Conservation (phyloP, 2,888 invertebrate species). For the Imbricaverruca yamaguchii region DNA sequence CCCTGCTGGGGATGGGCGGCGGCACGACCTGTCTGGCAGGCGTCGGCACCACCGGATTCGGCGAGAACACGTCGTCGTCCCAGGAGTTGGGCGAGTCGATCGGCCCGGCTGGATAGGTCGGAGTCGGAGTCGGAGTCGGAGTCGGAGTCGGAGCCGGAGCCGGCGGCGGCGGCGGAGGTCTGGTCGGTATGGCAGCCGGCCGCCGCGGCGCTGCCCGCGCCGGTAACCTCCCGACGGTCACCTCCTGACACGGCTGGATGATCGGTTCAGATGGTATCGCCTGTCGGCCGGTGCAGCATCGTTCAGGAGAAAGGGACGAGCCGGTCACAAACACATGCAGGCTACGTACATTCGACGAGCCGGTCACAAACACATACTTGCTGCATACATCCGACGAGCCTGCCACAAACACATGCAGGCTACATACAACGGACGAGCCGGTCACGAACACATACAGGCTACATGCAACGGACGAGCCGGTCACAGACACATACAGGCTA, state of each 20-base stretch:
- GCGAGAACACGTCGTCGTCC: not conserved
- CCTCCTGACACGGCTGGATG: not conserved
- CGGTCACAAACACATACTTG: too few species aligned
- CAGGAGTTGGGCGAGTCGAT: not conserved
- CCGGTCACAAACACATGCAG: too few species aligned
- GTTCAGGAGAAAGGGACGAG: too few species aligned
- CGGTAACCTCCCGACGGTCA: not conserved
- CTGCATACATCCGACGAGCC: too few species aligned
- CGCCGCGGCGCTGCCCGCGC: not conserved
- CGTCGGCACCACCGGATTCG: not conserved
- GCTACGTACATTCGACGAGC: too few species aligned
- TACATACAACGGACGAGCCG: too few species aligned
- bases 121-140: not conserved
- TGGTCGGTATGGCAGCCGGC: not conserved
- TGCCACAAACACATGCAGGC: too few species aligned
- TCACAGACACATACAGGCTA: too few species aligned
- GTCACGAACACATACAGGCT: too few species aligned
- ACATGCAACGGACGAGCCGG: too few species aligned
- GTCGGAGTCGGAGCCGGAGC: not conserved
- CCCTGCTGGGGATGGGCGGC: not conserved
- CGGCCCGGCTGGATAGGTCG: not conserved
- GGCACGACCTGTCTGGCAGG: not conserved
- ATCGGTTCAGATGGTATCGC: not conserved
- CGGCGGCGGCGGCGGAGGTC: not conserved
- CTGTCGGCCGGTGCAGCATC: slow-evolving; percentile 23